Evolutionary conservation across 2,113 vertebrate genomes (phyloP).

Genomic region (Gobio gobio): DNA sequence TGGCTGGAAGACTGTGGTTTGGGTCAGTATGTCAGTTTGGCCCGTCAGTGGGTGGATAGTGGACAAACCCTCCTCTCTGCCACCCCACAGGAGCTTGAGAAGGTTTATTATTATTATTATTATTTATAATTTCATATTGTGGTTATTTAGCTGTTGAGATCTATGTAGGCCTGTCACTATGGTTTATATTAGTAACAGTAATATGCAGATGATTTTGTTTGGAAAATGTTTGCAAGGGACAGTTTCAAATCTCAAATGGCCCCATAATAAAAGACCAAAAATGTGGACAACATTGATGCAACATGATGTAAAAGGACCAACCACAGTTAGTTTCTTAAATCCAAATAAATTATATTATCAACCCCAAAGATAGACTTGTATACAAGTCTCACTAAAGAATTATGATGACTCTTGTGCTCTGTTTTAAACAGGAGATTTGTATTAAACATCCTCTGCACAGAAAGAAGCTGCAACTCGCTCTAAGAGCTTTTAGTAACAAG

Average conservation of each 20-base stretch:
- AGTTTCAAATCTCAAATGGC: too few relatives aligned
- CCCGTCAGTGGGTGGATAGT: constrained; percentile 91
- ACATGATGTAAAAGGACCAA: neutral
- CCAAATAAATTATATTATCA: neutral
- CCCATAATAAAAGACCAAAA: too few relatives aligned
- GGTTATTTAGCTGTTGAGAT: neutral
- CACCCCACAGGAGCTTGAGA: constrained; percentile 94
- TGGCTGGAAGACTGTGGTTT: constrained; percentile 96
- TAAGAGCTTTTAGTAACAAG: constrained; percentile 87
- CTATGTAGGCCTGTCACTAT: neutral
- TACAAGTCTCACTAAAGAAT: neutral
- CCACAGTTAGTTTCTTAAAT: neutral
- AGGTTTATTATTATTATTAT: constrained; percentile 75
- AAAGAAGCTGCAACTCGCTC: constrained; percentile 92
- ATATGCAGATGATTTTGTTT: neutral
- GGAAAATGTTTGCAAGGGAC: neutral
- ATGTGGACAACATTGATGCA: too few relatives aligned
- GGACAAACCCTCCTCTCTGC: constrained; percentile 92
- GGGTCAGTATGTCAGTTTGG: constrained; percentile 91
- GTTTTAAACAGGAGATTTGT: constrained; percentile 84
- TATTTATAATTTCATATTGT: neutral
- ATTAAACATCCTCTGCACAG: constrained; percentile 95
- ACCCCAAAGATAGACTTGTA: neutral
- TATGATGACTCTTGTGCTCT: neutral
- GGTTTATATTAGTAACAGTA: neutral